Percentiles rank a stretch among this genome's conserved stretches.
These are phyloP conservation scores for Axis porcinus DNA, from an alignment of 2,113 vertebrate species.

Conservation along the genomic window DNA sequence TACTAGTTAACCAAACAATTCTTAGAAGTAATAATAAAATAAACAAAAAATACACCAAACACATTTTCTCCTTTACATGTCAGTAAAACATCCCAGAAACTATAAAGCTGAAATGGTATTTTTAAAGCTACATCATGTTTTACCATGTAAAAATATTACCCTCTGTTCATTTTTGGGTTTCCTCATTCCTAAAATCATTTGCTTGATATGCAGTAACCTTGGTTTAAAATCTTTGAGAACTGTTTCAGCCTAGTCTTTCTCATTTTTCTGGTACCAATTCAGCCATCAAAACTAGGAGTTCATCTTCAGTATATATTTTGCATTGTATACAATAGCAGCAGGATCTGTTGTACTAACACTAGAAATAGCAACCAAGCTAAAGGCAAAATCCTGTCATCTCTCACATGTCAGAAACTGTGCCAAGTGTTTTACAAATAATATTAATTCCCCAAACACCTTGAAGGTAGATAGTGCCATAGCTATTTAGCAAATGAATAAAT, in stretches of 20 bases:
- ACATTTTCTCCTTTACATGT: background rate
- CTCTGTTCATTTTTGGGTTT: background rate
- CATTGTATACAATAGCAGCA: background rate
- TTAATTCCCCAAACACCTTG: background rate
- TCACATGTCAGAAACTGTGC: background rate
- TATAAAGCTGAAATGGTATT: background rate
- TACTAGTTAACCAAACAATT: background rate
- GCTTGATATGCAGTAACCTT: background rate
- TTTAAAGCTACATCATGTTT: background rate
- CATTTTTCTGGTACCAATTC: background rate
- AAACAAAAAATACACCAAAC: background rate
- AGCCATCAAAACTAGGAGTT: background rate
- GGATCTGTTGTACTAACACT: background rate
- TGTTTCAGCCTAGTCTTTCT: background rate
- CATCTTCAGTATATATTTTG: background rate
- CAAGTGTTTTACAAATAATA: background rate
- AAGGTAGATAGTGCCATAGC: background rate
- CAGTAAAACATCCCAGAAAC: background rate
- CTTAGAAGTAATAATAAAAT: background rate
- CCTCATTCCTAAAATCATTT: background rate
- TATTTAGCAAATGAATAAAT: background rate
- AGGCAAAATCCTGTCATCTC: background rate
- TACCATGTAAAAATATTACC: background rate
- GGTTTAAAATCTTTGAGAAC: background rate
- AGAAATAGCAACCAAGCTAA: background rate